A percentile compares a stretch with the other conserved stretches of the same genome.
Conservation (phyloP, 1,140 invertebrate genomes). For the Batillaria attramentaria region DNA sequence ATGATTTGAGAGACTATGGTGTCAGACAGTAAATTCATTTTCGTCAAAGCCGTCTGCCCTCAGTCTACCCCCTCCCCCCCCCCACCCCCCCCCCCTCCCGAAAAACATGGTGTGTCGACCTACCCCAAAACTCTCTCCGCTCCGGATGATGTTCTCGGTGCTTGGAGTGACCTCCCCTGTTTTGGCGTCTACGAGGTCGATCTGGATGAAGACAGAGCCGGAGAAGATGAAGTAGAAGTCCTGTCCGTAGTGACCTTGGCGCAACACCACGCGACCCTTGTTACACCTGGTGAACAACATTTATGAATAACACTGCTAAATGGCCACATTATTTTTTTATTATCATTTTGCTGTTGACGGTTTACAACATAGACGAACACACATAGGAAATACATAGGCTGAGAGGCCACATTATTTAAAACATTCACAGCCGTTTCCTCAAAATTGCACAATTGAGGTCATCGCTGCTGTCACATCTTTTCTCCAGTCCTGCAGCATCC, state of each 20-base stretch:
- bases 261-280: conserved; percentile 51
- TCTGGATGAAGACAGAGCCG: conserved; percentile 52
- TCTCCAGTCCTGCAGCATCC: no score
- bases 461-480: no score
- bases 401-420: no score
- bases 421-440: no score
- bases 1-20: no score
- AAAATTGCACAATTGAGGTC: no score
- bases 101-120: conserved; percentile 47
- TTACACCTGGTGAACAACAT: conserved; percentile 44
- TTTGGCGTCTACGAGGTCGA: conserved; percentile 39
- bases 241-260: conserved; percentile 49
- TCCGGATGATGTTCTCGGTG: conserved; percentile 48
- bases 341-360: no score
- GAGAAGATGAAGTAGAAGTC: conserved; percentile 57
- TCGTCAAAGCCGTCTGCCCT: no score
- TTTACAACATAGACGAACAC: no score
- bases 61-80: conserved; percentile 45
- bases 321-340: no score
- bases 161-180: conserved; percentile 30
- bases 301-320: not conserved
- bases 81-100: conserved; percentile 46
- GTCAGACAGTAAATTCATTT: no score
- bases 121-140: conserved; percentile 54
- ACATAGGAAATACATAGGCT: no score